These are phyloP conservation scores for Ptychoptera contaminata DNA, from an alignment of 2,888 invertebrate genomes.

Conservation along the genomic window DNA sequence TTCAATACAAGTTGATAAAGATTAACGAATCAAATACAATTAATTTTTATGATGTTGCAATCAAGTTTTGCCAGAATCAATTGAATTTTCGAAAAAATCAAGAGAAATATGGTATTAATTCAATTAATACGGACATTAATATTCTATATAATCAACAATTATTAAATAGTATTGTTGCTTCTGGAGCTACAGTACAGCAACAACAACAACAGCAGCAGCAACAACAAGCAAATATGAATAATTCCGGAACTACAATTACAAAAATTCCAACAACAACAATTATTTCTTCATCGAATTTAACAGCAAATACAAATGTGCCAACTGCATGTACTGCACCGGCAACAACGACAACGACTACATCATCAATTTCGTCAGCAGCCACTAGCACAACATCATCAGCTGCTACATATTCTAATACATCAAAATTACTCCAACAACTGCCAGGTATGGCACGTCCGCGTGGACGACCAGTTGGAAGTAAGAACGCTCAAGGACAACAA, in stretches of 20 bases:
- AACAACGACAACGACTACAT: neutral
- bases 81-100: conserved; percentile 41
- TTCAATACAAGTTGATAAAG: conserved; percentile 32
- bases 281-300: neutral
- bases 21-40: conserved; percentile 40
- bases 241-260: no score
- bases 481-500: conserved; percentile 5
- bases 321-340: neutral
- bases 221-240: neutral
- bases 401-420: conserved; percentile 17
- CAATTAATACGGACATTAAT: no score
- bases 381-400: neutral
- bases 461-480: conserved; percentile 15
- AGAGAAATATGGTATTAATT: conserved; percentile 19
- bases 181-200: neutral
- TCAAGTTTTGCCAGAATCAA: conserved; percentile 53
- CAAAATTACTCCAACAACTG: conserved; percentile 9
- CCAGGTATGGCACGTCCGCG: conserved; percentile 16
- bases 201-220: conserved; percentile 1
- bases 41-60: conserved; percentile 48
- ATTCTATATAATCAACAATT: no score
- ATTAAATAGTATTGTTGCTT: neutral
- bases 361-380: neutral
- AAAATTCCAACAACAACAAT: no score
- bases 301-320: neutral